These are phyloP conservation scores for Perizoma affinitatum DNA, from an alignment of 2,888 invertebrate species.

Conservation along the genomic window DNA sequence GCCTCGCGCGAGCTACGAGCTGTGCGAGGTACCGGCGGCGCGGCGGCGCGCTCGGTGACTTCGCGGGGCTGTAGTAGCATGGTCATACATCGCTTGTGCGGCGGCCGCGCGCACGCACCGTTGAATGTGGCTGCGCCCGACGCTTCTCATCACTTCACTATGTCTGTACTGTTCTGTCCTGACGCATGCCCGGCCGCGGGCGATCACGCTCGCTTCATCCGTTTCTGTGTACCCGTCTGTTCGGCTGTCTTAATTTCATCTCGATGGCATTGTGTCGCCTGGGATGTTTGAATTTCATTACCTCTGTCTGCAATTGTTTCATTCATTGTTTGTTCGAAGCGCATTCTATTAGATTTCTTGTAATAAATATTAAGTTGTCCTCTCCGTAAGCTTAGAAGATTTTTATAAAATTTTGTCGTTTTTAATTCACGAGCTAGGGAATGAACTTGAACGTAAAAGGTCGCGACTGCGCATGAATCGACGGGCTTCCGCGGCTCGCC, in stretches of 20 bases:
- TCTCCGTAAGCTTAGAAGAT: slow-evolving; percentile 71
- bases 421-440: slow-evolving; percentile 55
- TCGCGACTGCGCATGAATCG: slow-evolving; percentile 62
- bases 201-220: slow-evolving; percentile 83
- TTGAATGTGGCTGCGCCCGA: slow-evolving; percentile 84
- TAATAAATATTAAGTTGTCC: slow-evolving; percentile 73
- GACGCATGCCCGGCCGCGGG: slow-evolving; percentile 83
- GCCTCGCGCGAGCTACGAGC: slow-evolving; percentile 42
- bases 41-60: slow-evolving; percentile 57
- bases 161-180: slow-evolving; percentile 82
- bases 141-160: slow-evolving; percentile 83
- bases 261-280: slow-evolving; percentile 78
- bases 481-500: slow-evolving; percentile 53
- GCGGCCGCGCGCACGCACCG: slow-evolving; percentile 82
- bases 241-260: slow-evolving; percentile 78
- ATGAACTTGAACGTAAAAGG: slow-evolving; percentile 52
- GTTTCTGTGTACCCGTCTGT: slow-evolving; percentile 80
- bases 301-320: slow-evolving; percentile 72
- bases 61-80: slow-evolving; percentile 75
- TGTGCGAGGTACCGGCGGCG: too few species aligned
- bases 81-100: slow-evolving; percentile 83
- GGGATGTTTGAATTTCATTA: slow-evolving; percentile 77
- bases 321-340: slow-evolving; percentile 76
- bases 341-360: slow-evolving; percentile 82
- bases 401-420: slow-evolving; percentile 54